Evolutionary conservation across 2,797 vertebrate genomes (phyloP), one percentile per base, ranked within the genome.

Genomic region (Gymnopithys bicolor): DNA sequence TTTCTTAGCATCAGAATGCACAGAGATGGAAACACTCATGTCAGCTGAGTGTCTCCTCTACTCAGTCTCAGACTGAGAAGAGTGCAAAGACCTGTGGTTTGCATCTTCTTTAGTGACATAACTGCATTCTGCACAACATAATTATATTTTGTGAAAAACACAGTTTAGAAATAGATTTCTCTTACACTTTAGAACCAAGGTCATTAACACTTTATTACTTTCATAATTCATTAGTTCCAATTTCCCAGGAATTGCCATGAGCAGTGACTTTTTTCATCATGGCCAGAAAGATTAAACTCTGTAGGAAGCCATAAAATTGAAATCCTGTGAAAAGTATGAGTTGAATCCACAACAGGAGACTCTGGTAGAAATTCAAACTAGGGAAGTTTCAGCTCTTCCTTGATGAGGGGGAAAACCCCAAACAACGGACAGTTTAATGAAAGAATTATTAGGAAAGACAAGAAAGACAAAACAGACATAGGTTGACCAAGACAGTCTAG

Each of bases 131-230:
- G 35, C 33, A 60, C 49, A 84, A 60, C 35, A 25, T 49, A 64
- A 41, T 74, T 89, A 11, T 32, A 46, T 84, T 79, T 84, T 79
- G 30, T 74, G 55, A 74, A 84, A 80, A 77, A 51, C 21, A 12
- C 17, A 25, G 27, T 64, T 80, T 92, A 74, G 90, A 90, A 94
- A 84, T 70, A 87, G 52, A 53, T 85, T 79, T 84, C 8, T 84
- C 48, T 90, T 76, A 32, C n/a, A 45, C 23, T 90, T 17, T 41
- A 73, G 55, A 82, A 78, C 67, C 51, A 90, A 79, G 18, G 75
- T 95, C 49, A 80, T 95, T 94, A 96, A 60, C 74, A 76, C 70
- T 59, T 71, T 39, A 81, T 74, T 74, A 64, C 52, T 87, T 92
- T 60, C 2, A 2, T 90, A 88, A 90, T 89, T 93, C 48, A 84